Evolutionary conservation across 2,888 invertebrate species (phyloP).

Genomic region (Drosophila multiciliata): DNA sequence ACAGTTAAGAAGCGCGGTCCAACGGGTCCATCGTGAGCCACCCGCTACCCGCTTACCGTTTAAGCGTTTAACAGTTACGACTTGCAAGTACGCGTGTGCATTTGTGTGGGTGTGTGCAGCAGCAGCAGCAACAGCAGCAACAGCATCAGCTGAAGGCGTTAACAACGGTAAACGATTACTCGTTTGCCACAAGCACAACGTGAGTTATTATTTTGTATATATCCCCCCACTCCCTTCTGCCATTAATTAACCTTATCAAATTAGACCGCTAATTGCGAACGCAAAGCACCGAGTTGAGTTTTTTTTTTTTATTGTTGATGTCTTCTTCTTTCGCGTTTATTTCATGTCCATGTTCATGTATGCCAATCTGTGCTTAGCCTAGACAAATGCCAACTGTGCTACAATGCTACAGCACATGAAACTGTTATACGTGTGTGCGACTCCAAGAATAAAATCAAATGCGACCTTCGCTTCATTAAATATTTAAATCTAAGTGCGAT

Average conservation of each 20-base stretch:
- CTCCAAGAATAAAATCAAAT: background rate
- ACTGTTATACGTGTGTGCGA: slow-evolving; percentile 38
- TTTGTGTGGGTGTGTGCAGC: slow-evolving; percentile 1
- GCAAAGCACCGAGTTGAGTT: slow-evolving; percentile 61
- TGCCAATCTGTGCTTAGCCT: slow-evolving; percentile 56
- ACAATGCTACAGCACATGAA: slow-evolving; percentile 4
- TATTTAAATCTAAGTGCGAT: slow-evolving; percentile 71
- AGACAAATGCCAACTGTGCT: slow-evolving; percentile 22
- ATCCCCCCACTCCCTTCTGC: background rate
- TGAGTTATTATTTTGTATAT: slow-evolving; percentile 62
- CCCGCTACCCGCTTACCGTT: slow-evolving; percentile 9
- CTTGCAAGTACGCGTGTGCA: slow-evolving; percentile 10
- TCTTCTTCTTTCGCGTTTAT: slow-evolving; percentile 23
- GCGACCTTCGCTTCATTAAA: slow-evolving; percentile 59
- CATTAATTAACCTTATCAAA: slow-evolving; percentile 63
- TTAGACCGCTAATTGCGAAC: slow-evolving; percentile 48
- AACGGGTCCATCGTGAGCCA: background rate
- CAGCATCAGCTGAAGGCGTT: slow-evolving; percentile 19
- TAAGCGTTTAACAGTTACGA: slow-evolving; percentile 2
- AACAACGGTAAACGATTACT: slow-evolving; percentile 10
- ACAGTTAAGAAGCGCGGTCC: slow-evolving; percentile 48
- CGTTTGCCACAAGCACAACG: slow-evolving; percentile 34
- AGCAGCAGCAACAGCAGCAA: slow-evolving; percentile 1
- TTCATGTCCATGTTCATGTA: slow-evolving; percentile 18
- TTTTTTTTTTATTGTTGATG: slow-evolving; percentile 18